Base-by-base conservation (phyloP, 2,888 invertebrate genomes). In the Hemithea aestivaria region DNA sequence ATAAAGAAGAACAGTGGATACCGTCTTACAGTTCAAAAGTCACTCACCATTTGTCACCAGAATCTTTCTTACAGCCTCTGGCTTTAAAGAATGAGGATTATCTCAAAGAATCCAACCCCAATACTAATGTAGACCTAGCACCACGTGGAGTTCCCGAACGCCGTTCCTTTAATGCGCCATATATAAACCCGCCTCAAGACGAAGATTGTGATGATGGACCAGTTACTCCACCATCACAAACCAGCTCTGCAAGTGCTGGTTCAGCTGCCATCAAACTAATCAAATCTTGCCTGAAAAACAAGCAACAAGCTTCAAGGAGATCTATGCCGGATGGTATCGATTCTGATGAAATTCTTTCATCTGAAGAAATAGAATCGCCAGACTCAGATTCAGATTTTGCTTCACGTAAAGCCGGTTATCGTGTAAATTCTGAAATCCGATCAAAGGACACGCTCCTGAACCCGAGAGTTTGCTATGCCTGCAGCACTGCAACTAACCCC, bases 391-490 rank as follows among this genome's bases (percentile, higher is more conserved):
- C 16, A 16, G 12, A 24, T 7, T 22, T n/a, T 6, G n/a, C n/a
- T n/a, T n/a, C 8, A 2, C 20, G 24, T 26, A 5, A 32, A 10
- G 20, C 6, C 3, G 9, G 4, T 26, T 66, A 62, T n/a, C 33
- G 40, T 10, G 67, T 59, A 10, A 46, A 71, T 28, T 37, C 59
- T 27, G 40, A 52, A 2, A 27, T 67, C 6, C 29, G 30, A 33
- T 43, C 42, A 12, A 48, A 61, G 23, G 48, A 65, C 7, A 55
- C 62, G 41, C 34, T 72, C 24, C 45, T 67, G 45, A 43, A 62
- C 24, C 50, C 56, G 6, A 66, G 68, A 59, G 59, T 77, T 6
- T 83, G 84, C 51, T 82, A 73, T 40, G 81, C 82, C 11, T 83
- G 81, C 37, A 79, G 72, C 26, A 70, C 72, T 22, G 59, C 62